Conservation (phyloP, 2,888 invertebrate species). For the Lasiommata megera region DNA sequence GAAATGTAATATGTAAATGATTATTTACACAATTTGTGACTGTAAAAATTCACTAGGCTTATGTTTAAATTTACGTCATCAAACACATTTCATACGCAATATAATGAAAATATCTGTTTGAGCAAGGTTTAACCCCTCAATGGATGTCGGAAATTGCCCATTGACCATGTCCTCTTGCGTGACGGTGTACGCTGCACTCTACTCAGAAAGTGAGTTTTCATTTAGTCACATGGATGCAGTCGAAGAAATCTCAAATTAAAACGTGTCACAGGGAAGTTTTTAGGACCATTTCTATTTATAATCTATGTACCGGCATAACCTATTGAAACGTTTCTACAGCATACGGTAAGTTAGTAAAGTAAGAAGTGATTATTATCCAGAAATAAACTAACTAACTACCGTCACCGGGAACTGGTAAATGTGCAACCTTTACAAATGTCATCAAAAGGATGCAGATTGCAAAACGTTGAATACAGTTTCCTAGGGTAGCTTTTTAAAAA, state of each 20-base stretch:
- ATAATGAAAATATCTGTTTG: background rate
- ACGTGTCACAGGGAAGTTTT: too few species aligned
- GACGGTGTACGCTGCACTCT: conserved; percentile 22
- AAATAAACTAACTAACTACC: conserved; percentile 16
- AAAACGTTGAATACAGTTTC: conserved; percentile 13
- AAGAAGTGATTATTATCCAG: too few species aligned
- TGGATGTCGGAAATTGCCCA: conserved; percentile 27
- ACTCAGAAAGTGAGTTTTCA: too few species aligned
- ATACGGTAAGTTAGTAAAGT: too few species aligned
- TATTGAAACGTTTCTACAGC: too few species aligned
- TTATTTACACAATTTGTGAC: too few species aligned
- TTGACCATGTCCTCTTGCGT: conserved; percentile 20
- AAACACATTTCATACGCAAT: too few species aligned
- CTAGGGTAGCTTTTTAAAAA: background rate
- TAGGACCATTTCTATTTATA: background rate
- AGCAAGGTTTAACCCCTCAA: conserved; percentile 18
- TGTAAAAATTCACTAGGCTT: too few species aligned
- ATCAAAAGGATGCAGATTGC: conserved; percentile 33
- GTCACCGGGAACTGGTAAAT: conserved; percentile 22
- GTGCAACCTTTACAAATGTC: conserved; percentile 36
- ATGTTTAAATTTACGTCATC: too few species aligned
- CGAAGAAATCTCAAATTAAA: too few species aligned
- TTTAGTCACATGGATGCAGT: too few species aligned
- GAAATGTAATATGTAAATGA: too few species aligned
- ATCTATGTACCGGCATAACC: background rate